Conservation (phyloP, 2,888 invertebrate species). For the Parelbella ahira region DNA sequence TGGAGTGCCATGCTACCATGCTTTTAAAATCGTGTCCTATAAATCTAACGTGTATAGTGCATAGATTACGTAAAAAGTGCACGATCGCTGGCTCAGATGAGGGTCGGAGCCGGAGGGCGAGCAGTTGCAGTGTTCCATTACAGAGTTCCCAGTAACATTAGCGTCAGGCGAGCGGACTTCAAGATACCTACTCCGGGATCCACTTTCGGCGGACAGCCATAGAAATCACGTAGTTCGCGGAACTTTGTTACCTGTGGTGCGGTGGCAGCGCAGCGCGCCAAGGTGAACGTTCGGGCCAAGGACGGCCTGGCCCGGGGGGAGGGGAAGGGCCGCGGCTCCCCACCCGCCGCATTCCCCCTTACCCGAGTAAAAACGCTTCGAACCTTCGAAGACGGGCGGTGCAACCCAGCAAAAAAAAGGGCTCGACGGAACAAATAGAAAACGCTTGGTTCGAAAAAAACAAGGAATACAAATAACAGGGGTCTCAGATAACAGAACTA, state of each 20-base stretch:
- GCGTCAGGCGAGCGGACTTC: conserved; percentile 48
- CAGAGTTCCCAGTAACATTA: conserved; percentile 62
- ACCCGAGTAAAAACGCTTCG: conserved; percentile 66
- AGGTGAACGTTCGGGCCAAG: conserved; percentile 80
- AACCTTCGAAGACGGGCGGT: conserved; percentile 68
- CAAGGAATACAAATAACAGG: conserved; percentile 63
- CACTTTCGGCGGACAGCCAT: conserved; percentile 71
- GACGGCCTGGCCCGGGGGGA: conserved; percentile 71
- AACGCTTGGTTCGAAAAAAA: conserved; percentile 63
- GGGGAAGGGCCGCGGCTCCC: conserved; percentile 52
- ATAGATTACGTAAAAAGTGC: conserved; percentile 50
- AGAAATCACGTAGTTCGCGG: conserved; percentile 79
- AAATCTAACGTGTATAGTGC: conserved; percentile 38
- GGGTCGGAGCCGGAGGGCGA: conserved; percentile 36
- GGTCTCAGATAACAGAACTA: conserved; percentile 70
- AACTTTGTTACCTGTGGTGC: conserved; percentile 79
- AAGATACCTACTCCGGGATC: conserved; percentile 54
- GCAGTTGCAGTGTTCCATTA: conserved; percentile 59
- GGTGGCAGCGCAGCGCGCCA: conserved; percentile 73
- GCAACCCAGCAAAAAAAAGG: conserved; percentile 73
- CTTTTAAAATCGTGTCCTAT: conserved; percentile 33
- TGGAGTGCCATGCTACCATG: conserved; percentile 36
- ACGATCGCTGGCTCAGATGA: conserved; percentile 30
- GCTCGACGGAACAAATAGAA: conserved; percentile 76
- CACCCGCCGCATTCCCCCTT: conserved; percentile 35